Evolutionary conservation across 2,888 invertebrate species (phyloP).

Genomic region (Podotricha telesiphe): DNA sequence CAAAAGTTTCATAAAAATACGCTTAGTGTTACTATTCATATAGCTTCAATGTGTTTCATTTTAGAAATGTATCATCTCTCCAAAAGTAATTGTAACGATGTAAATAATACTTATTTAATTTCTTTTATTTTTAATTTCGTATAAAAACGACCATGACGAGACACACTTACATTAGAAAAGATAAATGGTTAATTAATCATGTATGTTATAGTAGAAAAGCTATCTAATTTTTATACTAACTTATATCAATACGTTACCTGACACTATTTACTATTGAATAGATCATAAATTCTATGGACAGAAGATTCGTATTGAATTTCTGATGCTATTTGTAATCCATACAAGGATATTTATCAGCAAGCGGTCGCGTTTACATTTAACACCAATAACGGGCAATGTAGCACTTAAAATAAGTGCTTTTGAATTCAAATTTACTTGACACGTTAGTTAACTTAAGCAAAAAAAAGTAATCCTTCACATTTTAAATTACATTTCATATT

Average conservation of each 20-base stretch:
- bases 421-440: conserved; percentile 31
- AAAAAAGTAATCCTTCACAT: conserved; percentile 21
- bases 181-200: neutral
- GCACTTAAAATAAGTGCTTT: conserved; percentile 34
- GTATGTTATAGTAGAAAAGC: neutral
- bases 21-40: no score
- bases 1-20: no score
- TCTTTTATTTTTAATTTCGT: no score
- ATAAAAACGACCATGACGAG: no score
- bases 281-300: conserved; percentile 41
- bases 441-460: conserved; percentile 23
- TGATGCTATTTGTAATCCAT: conserved; percentile 42
- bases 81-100: no score
- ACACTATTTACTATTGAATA: conserved; percentile 37
- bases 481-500: conserved; percentile 26
- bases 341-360: conserved; percentile 41
- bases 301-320: conserved; percentile 43
- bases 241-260: conserved; percentile 26
- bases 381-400: conserved; percentile 35
- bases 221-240: conserved; percentile 26
- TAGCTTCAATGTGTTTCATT: no score
- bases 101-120: no score
- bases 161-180: no score
- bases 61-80: no score
- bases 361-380: conserved; percentile 38